A percentile compares a stretch with the other conserved stretches of the same genome.
These are phyloP conservation scores for Cheilosia vernalis DNA, from an alignment of 2,888 invertebrate species.

Conservation along the genomic window DNA sequence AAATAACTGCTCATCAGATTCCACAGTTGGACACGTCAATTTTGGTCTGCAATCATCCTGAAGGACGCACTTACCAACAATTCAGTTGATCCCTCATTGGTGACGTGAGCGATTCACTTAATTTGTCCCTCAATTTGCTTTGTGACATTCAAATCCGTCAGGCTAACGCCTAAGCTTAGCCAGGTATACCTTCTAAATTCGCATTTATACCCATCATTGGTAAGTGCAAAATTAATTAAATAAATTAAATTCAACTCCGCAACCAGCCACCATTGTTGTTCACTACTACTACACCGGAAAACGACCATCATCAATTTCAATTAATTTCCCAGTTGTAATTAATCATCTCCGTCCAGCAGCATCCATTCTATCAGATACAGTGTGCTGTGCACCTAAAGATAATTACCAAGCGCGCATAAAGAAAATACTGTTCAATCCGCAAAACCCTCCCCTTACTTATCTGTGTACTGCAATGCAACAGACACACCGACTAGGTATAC, in stretches of 20 bases:
- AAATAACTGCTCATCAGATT: no score
- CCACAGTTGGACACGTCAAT: no score
- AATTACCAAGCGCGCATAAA: constrained; percentile 34
- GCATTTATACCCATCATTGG: background rate
- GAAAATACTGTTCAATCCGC: constrained; percentile 31
- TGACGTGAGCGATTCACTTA: no score
- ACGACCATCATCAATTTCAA: constrained; percentile 65
- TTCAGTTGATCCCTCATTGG: no score
- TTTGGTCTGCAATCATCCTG: no score
- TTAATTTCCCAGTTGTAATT: constrained; percentile 66
- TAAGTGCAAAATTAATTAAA: constrained; percentile 25
- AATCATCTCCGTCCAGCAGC: constrained; percentile 47
- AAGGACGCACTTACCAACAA: no score
- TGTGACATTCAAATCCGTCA: no score
- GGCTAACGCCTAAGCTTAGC: background rate
- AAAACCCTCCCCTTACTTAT: constrained; percentile 9
- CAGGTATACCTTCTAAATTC: background rate
- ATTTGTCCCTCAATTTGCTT: no score
- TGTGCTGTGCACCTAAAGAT: constrained; percentile 48
- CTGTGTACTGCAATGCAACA: constrained; percentile 45
- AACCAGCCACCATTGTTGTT: constrained; percentile 11
- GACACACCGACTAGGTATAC: constrained; percentile 2
- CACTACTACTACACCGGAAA: constrained; percentile 13
- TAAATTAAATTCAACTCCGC: constrained; percentile 38
- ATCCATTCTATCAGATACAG: background rate